These are phyloP conservation scores for Haliclona indistincta DNA, from an alignment of 37 sponge, comb jelly and placozoan species.

Conservation along the genomic window DNA sequence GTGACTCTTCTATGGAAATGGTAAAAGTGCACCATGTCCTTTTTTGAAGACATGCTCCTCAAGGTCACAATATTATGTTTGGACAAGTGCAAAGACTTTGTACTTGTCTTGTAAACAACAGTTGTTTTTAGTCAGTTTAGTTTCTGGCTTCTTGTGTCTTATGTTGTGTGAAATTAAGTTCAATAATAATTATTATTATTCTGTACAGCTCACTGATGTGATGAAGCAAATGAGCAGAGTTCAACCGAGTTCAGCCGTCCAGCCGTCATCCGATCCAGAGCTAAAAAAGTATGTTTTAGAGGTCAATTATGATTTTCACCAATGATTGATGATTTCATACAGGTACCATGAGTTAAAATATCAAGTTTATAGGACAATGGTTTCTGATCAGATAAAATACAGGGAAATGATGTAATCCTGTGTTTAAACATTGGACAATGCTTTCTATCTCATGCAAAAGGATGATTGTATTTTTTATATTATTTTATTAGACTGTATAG, in stretches of 20 bases:
- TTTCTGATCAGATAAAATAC: slow-evolving; percentile 51
- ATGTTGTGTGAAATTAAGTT: background rate
- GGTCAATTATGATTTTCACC: background rate
- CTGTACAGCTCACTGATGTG: slow-evolving; percentile 5
- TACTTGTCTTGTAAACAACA: background rate
- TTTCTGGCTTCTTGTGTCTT: background rate
- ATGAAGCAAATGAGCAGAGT: slow-evolving; percentile 16
- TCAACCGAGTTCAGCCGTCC: background rate
- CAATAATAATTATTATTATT: background rate
- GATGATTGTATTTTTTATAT: too few relatives aligned
- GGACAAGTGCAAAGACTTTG: background rate
- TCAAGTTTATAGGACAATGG: slow-evolving; percentile 45
- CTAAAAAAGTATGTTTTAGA: background rate
- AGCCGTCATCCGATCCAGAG: background rate
- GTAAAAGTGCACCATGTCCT: too few relatives aligned
- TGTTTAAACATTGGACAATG: background rate
- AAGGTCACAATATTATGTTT: background rate
- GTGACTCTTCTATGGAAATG: too few relatives aligned
- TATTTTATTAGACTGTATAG: too few relatives aligned
- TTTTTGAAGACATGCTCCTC: too few relatives aligned
- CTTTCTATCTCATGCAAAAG: background rate
- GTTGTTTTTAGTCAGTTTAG: background rate
- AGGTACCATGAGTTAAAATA: slow-evolving; percentile 60
- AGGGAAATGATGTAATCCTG: slow-evolving; percentile 31
- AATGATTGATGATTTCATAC: background rate